Percentiles rank a stretch among this genome's conserved stretches.
These are phyloP conservation scores for Hoplodrina blanda DNA, from an alignment of 2,888 invertebrate species.

Conservation along the genomic window DNA sequence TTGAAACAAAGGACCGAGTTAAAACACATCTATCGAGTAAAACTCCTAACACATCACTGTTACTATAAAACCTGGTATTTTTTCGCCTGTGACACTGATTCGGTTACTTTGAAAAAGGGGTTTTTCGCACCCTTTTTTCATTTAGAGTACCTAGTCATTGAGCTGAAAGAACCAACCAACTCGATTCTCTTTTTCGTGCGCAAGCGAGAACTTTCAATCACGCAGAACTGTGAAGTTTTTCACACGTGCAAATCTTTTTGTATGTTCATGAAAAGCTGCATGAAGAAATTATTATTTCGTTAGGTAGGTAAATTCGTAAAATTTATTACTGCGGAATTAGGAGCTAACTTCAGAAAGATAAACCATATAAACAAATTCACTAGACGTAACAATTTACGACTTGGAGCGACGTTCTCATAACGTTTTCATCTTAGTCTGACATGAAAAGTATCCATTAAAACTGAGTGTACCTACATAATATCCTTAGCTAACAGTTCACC, in stretches of 20 bases:
- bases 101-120: conserved; percentile 48
- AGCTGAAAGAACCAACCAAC: conserved; percentile 51
- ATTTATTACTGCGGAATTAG: neutral
- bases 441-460: conserved; percentile 24
- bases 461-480: neutral
- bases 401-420: neutral
- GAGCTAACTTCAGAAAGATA: neutral
- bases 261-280: conserved; percentile 2
- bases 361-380: neutral
- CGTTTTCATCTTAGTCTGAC: conserved; percentile 22
- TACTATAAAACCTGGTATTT: conserved; percentile 35
- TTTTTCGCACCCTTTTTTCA: conserved; percentile 41
- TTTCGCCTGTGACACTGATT: conserved; percentile 55
- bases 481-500: neutral
- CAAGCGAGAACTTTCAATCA: conserved; percentile 27
- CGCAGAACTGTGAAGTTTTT: conserved; percentile 28
- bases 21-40: conserved; percentile 9
- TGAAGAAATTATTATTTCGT: neutral
- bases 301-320: neutral
- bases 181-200: conserved; percentile 43
- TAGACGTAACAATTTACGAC: conserved; percentile 6
- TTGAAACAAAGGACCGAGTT: neutral
- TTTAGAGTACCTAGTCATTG: conserved; percentile 54
- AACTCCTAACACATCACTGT: conserved; percentile 29
- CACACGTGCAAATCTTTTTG: conserved; percentile 2